Percentiles rank a stretch among this genome's conserved stretches.
These are phyloP conservation scores for Nematolebias whitei DNA, from an alignment of 2,113 vertebrate species.

Conservation along the genomic window DNA sequence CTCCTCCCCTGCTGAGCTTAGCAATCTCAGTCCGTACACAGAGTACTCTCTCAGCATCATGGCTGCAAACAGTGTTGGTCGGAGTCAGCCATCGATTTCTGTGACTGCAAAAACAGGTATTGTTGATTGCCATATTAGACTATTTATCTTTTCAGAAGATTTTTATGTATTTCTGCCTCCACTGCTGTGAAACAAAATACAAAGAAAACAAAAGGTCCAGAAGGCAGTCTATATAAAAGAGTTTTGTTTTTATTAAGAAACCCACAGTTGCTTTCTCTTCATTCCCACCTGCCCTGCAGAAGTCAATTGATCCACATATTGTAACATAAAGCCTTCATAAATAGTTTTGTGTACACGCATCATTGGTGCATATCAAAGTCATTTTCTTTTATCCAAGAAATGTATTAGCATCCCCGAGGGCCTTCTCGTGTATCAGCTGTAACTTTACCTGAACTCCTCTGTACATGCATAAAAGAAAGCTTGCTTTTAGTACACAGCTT, in stretches of 20 bases:
- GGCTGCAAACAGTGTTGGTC: constrained; percentile 82
- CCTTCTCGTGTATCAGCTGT: constrained; percentile 18
- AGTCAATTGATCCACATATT: constrained; percentile 56
- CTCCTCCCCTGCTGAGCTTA: constrained; percentile 84
- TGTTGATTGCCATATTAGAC: neutral
- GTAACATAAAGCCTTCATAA: neutral
- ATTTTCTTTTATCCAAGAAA: constrained; percentile 10
- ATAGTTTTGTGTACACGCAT: neutral
- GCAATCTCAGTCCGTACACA: constrained; percentile 82
- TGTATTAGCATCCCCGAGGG: constrained; percentile 24
- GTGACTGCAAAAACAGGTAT: constrained; percentile 88
- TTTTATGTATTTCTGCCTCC: neutral
- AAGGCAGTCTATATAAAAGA: constrained; percentile 9
- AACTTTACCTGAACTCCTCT: constrained; percentile 49
- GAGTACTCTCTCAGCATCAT: constrained; percentile 86
- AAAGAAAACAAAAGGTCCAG: neutral
- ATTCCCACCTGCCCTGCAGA: constrained; percentile 13
- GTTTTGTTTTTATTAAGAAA: constrained; percentile 33
- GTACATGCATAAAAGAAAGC: constrained; percentile 56
- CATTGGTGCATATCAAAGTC: constrained; percentile 1
- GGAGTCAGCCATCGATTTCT: constrained; percentile 84
- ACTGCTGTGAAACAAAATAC: neutral
- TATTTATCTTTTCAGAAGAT: neutral
- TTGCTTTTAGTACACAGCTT: constrained; percentile 22
- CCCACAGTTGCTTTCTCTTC: constrained; percentile 39